Percentiles rank a stretch among this genome's conserved stretches.
Conservation (phyloP, 2,797 vertebrate species). For the Gymnodraco acuticeps region DNA sequence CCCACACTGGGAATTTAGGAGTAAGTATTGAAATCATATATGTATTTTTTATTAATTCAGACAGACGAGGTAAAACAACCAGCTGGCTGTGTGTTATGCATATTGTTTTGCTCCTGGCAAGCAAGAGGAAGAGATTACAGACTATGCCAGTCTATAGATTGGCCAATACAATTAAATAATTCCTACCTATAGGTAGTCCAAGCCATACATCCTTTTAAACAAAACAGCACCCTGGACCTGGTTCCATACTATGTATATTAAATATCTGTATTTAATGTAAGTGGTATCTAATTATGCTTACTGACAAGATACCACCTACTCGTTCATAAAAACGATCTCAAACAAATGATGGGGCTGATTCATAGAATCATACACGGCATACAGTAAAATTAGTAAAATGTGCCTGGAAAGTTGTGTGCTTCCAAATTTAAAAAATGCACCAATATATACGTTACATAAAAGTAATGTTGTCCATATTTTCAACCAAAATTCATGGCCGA, state of each 20-base stretch:
- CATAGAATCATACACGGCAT: neutral
- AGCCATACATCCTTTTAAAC: neutral
- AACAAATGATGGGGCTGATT: constrained; percentile 1
- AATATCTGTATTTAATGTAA: neutral
- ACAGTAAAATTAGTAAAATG: neutral
- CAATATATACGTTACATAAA: neutral
- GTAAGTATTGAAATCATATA: too few species aligned
- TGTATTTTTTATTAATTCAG: too few species aligned
- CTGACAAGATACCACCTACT: neutral
- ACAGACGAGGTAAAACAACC: constrained; percentile 6
- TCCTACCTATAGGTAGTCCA: neutral
- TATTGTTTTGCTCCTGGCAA: neutral
- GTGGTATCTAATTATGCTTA: neutral
- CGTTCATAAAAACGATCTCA: too few species aligned
- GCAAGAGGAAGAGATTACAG: neutral
- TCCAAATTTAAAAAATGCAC: neutral
- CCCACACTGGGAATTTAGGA: too few species aligned
- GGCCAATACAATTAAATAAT: neutral
- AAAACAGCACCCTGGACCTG: neutral
- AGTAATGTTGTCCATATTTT: neutral
- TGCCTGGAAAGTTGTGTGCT: neutral
- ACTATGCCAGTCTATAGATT: neutral
- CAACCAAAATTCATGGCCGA: too few species aligned
- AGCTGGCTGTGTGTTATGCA: neutral
- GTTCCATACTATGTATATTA: neutral